These are phyloP conservation scores for Nasua narica DNA, from an alignment of 2,797 vertebrate genomes.

Conservation along the genomic window DNA sequence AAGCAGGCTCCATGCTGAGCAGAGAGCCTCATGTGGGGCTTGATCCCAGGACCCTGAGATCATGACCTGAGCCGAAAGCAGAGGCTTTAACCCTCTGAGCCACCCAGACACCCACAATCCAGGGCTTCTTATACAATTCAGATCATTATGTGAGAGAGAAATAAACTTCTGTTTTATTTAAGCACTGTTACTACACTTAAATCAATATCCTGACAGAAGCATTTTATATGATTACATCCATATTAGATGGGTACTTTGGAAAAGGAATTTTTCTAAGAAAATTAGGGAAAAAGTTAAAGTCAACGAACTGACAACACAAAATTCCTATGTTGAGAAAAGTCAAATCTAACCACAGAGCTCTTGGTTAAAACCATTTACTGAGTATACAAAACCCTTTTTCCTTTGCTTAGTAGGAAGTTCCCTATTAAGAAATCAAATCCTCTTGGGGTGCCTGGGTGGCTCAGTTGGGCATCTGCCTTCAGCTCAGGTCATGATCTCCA, in stretches of 20 bases:
- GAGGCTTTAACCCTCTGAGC: too few species aligned
- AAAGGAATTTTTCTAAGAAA: constrained; percentile 21
- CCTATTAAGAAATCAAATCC: neutral
- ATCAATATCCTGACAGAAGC: neutral
- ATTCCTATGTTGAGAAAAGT: neutral
- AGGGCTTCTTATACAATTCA: neutral
- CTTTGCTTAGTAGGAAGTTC: neutral
- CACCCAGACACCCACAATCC: neutral
- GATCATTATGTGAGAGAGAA: neutral
- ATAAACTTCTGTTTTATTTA: neutral
- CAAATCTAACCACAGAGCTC: neutral
- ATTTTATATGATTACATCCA: neutral
- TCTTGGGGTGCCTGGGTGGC: too few species aligned
- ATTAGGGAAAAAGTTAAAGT: neutral
- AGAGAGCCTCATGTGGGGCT: too few species aligned
- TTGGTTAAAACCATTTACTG: neutral
- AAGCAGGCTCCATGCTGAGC: too few species aligned
- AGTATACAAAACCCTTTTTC: neutral
- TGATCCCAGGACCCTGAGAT: too few species aligned
- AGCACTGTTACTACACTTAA: neutral
- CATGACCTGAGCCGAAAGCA: neutral
- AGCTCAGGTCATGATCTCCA: too few species aligned
- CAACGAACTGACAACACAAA: neutral
- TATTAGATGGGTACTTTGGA: neutral
- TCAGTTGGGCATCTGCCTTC: too few species aligned